Evolutionary conservation across 2,113 vertebrate genomes (phyloP).

Genomic region (Anoplopoma fimbria): DNA sequence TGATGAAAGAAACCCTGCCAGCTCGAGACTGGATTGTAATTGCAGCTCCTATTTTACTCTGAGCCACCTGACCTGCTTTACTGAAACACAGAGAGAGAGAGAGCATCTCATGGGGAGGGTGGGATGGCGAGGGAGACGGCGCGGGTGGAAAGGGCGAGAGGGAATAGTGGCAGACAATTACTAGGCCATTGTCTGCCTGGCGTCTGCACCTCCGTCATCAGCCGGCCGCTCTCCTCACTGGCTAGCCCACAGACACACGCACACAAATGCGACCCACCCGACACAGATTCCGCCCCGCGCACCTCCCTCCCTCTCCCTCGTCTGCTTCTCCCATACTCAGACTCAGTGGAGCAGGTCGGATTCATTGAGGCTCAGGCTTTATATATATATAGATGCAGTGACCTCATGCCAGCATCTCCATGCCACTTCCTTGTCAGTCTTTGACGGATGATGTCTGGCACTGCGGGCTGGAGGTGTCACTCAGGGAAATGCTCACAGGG

Average conservation of each 20-base stretch:
- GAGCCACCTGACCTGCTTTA: conserved; percentile 60
- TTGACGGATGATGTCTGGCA: conserved; percentile 20
- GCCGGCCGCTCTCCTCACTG: conserved; percentile 65
- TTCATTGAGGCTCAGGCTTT: conserved; percentile 47
- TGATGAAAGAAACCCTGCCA: neutral
- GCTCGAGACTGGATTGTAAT: conserved; percentile 1
- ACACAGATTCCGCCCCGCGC: conserved; percentile 3
- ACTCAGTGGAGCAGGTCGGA: conserved; percentile 52
- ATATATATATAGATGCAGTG: conserved; percentile 61
- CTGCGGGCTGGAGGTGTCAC: conserved; percentile 4
- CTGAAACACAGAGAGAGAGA: conserved; percentile 40
- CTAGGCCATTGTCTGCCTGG: conserved; percentile 82
- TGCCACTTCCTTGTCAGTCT: neutral
- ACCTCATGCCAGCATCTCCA: conserved; percentile 32
- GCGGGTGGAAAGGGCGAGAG: conserved; percentile 36
- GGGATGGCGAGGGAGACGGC: conserved; percentile 16
- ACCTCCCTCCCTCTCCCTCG: conserved; percentile 9
- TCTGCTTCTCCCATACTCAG: conserved; percentile 21
- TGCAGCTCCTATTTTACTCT: neutral
- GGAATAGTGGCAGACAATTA: conserved; percentile 72
- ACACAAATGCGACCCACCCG: conserved; percentile 29
- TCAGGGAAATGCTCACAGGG: conserved; percentile 6
- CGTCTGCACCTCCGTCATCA: conserved; percentile 75
- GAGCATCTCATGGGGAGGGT: conserved; percentile 39
- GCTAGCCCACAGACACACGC: conserved; percentile 50